Evolutionary conservation across 1,140 invertebrate genomes (phyloP).

Genomic region (Adelges cooleyi): DNA sequence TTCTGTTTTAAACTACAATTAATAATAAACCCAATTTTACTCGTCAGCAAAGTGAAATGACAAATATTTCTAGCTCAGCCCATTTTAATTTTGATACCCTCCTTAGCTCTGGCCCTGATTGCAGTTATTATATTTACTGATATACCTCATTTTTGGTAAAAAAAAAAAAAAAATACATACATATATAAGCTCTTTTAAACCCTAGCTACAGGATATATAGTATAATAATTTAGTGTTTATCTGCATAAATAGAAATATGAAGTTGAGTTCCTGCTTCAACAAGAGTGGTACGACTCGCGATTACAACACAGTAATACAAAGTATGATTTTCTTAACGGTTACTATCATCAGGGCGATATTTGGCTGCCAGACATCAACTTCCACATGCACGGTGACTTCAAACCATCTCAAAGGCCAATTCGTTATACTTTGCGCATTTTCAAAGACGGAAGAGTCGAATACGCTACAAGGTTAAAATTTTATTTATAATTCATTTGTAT

Average conservation of each 20-base stretch:
- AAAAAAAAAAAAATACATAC: too few species aligned
- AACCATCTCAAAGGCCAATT: slow-evolving; percentile 77
- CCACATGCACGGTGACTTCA: slow-evolving; percentile 90
- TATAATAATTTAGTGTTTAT: not conserved
- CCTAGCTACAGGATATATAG: too few species aligned
- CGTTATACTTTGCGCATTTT: slow-evolving; percentile 81
- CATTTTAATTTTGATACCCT: too few species aligned
- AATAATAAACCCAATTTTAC: too few species aligned
- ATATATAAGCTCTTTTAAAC: too few species aligned
- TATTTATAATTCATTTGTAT: too few species aligned
- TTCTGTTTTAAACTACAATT: too few species aligned
- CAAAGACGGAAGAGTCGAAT: slow-evolving; percentile 59
- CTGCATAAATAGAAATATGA: slow-evolving; percentile 69
- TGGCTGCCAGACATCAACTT: slow-evolving; percentile 90
- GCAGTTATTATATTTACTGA: too few species aligned
- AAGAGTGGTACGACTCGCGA: slow-evolving; percentile 83
- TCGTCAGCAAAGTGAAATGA: too few species aligned
- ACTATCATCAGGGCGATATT: slow-evolving; percentile 76
- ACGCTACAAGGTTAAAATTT: slow-evolving; percentile 18
- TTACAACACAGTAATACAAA: slow-evolving; percentile 69
- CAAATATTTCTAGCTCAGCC: too few species aligned
- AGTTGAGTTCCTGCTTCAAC: slow-evolving; percentile 80
- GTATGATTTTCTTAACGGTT: slow-evolving; percentile 76
- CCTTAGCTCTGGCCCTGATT: too few species aligned
- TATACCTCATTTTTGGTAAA: too few species aligned